Percentiles rank a stretch among this genome's conserved stretches.
Conservation (phyloP, 2,113 vertebrate genomes). For the Notarius quadriscutis region DNA sequence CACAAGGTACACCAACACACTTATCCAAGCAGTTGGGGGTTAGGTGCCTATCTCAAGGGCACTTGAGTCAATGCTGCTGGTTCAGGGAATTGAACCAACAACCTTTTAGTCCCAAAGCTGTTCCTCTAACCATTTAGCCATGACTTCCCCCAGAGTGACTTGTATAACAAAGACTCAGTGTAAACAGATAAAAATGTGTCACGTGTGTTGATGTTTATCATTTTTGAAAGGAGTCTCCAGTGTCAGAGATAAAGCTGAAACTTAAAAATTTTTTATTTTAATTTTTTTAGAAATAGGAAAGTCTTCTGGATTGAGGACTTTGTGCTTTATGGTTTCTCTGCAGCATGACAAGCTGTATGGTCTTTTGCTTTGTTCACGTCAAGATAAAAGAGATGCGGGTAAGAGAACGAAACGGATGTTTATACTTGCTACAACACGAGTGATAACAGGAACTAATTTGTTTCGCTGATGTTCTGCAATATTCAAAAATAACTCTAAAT, state of each 20-base stretch:
- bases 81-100: too few species aligned
- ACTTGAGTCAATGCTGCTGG: too few species aligned
- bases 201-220: not conserved
- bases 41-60: too few species aligned
- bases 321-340: too few species aligned
- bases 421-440: slow-evolving; percentile 8
- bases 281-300: not conserved
- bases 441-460: slow-evolving; percentile 15
- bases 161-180: not conserved
- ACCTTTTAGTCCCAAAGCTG: too few species aligned
- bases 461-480: not conserved
- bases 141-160: too few species aligned
- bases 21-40: too few species aligned
- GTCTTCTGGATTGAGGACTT: not conserved
- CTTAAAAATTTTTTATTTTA: not conserved
- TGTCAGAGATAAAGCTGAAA: not conserved
- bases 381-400: slow-evolving; percentile 3
- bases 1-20: too few species aligned
- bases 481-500: not conserved
- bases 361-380: slow-evolving; percentile 7
- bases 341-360: not conserved
- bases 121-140: too few species aligned
- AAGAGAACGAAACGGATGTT: not conserved
- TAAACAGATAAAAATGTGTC: not conserved
- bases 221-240: not conserved